A percentile compares a stretch with the other conserved stretches of the same genome.
Evolutionary conservation across 2,888 invertebrate species (phyloP).

Genomic region (Sinhomidia bicolor): DNA sequence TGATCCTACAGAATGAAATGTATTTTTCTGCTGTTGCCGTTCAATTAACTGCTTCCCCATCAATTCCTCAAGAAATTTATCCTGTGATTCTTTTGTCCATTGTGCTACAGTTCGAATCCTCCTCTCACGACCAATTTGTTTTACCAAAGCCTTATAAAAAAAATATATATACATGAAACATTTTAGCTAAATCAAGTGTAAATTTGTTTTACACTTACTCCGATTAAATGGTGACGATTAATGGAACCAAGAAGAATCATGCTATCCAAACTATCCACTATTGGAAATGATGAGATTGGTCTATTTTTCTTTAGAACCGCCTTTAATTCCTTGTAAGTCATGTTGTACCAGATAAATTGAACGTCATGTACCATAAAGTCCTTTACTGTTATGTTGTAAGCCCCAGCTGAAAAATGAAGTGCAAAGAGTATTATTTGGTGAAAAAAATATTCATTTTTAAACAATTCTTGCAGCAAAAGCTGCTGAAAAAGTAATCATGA

Average conservation of each 20-base stretch:
- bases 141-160: constrained; percentile 89
- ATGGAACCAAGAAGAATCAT: constrained; percentile 95
- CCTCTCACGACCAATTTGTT: constrained; percentile 92
- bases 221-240: constrained; percentile 85
- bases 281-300: constrained; percentile 91
- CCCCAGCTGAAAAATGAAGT: too few relatives aligned
- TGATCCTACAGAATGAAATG: constrained; percentile 68
- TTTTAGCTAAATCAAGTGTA: too few relatives aligned
- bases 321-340: constrained; percentile 94
- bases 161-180: too few relatives aligned
- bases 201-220: too few relatives aligned
- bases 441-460: too few relatives aligned
- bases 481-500: too few relatives aligned
- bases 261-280: constrained; percentile 91
- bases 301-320: constrained; percentile 89
- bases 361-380: constrained; percentile 98
- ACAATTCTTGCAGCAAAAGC: too few relatives aligned
- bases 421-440: too few relatives aligned
- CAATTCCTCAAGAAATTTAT: constrained; percentile 76
- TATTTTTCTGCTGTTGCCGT: constrained; percentile 84
- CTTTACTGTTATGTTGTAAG: constrained; percentile 97
- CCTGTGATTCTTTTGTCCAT: constrained; percentile 86
- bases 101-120: constrained; percentile 90
- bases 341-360: constrained; percentile 94
- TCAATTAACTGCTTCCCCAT: constrained; percentile 70